Conservation (phyloP, 92 coral and sea anemone species). For the Paragorgia papillata region DNA sequence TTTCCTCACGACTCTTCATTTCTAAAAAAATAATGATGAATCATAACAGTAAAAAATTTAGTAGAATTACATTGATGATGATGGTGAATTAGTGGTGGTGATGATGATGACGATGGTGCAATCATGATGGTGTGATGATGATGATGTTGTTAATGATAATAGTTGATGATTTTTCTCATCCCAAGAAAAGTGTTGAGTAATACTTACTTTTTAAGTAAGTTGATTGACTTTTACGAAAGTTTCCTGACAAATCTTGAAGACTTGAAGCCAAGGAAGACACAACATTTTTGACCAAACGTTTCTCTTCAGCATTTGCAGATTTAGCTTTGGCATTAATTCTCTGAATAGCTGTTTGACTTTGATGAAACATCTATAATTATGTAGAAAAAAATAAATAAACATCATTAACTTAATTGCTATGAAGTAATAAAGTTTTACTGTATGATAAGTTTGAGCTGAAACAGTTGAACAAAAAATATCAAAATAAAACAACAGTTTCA, state of each 20-base stretch:
- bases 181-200: no score
- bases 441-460: no score
- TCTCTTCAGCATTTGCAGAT: slow-evolving; percentile 73
- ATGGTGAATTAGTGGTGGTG: no score
- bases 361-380: slow-evolving; percentile 81
- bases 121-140: no score
- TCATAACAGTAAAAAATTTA: not conserved
- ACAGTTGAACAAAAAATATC: no score
- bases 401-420: no score
- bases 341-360: slow-evolving; percentile 91
- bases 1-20: slow-evolving; percentile 87
- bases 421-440: no score
- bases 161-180: no score
- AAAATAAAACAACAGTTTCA: no score
- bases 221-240: slow-evolving; percentile 94
- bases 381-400: not conserved
- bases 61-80: no score
- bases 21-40: slow-evolving; percentile 49
- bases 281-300: slow-evolving; percentile 84
- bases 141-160: no score
- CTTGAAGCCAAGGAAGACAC: slow-evolving; percentile 92
- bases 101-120: no score
- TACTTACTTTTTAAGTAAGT: slow-evolving; percentile 84
- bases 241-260: slow-evolving; percentile 89
- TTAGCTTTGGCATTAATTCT: slow-evolving; percentile 78